These are phyloP conservation scores for Tympanuchus pallidicinctus DNA, from an alignment of 2,113 vertebrate genomes.

Conservation along the genomic window DNA sequence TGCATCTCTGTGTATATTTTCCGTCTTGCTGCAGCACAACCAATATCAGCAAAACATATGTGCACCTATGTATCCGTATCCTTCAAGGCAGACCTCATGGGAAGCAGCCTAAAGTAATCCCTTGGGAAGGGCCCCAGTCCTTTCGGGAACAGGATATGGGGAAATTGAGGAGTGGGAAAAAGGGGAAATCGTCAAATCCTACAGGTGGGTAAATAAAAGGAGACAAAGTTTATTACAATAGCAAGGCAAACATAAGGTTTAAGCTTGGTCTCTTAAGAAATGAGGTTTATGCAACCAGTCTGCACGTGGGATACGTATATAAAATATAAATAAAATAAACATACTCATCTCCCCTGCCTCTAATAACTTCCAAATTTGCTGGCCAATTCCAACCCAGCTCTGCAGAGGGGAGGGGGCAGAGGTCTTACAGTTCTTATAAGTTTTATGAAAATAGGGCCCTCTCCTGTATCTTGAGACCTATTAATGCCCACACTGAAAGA, in stretches of 20 bases:
- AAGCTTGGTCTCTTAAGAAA: constrained; percentile 36
- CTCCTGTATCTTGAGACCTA: constrained; percentile 52
- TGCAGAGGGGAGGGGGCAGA: constrained; percentile 54
- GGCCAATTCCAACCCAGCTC: constrained; percentile 33
- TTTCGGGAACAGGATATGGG: constrained; percentile 64
- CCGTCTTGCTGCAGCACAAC: neutral
- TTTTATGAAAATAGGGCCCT: constrained; percentile 67
- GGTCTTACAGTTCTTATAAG: constrained; percentile 56
- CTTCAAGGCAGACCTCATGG: neutral
- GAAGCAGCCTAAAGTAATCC: constrained; percentile 23
- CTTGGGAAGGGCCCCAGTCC: constrained; percentile 38
- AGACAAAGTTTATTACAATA: constrained; percentile 60
- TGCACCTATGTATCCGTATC: neutral
- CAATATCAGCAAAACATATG: neutral
- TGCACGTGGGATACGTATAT: constrained; percentile 62
- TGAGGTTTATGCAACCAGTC: constrained; percentile 35
- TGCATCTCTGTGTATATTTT: neutral
- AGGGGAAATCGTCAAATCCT: constrained; percentile 62
- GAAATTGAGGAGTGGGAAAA: constrained; percentile 15
- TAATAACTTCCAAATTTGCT: constrained; percentile 54
- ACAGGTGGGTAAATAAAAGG: constrained; percentile 71
- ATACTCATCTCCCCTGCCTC: constrained; percentile 52
- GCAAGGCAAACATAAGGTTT: constrained; percentile 43
- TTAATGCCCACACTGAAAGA: constrained; percentile 71
- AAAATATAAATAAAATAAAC: constrained; percentile 72